phyloP scores from a whole-genome alignment of 2,113 vertebrate genomes.

The Himantopus leucocephalus region DNA sequence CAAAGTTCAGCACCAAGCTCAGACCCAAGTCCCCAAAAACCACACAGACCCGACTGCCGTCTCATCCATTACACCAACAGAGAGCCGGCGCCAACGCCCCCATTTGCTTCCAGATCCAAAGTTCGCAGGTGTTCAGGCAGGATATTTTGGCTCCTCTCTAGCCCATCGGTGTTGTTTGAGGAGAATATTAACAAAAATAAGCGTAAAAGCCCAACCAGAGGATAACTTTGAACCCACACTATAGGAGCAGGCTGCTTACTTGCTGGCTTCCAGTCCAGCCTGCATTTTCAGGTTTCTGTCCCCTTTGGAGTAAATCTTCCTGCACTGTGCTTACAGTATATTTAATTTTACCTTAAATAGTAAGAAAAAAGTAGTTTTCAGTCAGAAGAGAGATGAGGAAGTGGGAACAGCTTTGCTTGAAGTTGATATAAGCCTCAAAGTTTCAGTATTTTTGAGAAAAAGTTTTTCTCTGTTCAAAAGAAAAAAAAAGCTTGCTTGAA shows the following conservation, averaged over 20 bases:
- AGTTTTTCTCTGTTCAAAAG: neutral
- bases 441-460: neutral
- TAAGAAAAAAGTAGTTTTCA: neutral
- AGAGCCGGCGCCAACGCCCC: neutral
- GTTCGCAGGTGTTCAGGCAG: neutral
- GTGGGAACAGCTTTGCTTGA: neutral
- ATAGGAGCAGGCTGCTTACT: neutral
- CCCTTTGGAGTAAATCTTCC: neutral
- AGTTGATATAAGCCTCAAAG: neutral
- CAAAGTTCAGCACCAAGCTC: neutral
- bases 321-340: neutral
- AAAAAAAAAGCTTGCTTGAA: neutral
- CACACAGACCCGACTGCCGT: rapidly evolving
- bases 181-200: neutral
- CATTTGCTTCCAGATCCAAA: neutral
- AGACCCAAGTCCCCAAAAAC: neutral
- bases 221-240: neutral
- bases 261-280: neutral
- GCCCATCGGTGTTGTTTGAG: neutral
- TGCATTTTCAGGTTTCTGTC: neutral
- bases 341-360: neutral
- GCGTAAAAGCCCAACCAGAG: neutral
- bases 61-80: neutral
- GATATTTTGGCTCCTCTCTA: neutral
- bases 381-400: neutral